Percentiles rank a stretch among this genome's conserved stretches.
Evolutionary conservation across 1,140 invertebrate species (phyloP).

Genomic region (Elymnias hypermnestra): DNA sequence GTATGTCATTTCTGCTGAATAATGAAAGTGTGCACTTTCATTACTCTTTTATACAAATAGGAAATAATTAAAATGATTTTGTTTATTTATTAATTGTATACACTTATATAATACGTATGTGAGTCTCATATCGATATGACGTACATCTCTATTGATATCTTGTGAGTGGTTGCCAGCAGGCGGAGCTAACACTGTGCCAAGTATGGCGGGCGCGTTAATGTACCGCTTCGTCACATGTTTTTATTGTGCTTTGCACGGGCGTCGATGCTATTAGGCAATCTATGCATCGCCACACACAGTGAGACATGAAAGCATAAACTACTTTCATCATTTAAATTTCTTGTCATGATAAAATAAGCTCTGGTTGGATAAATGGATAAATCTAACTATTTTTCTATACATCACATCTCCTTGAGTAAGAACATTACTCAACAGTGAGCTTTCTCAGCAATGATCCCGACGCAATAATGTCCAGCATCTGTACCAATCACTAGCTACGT

Average conservation of each 20-base stretch:
- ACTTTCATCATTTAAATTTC: neutral
- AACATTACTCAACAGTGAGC: no score
- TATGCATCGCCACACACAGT: slow-evolving; percentile 52
- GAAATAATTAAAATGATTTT: no score
- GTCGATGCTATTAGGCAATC: slow-evolving; percentile 48
- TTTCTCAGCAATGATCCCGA: no score
- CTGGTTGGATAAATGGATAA: no score
- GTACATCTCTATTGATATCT: slow-evolving; percentile 56
- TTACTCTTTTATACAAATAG: no score
- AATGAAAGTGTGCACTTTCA: no score
- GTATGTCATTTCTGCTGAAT: no score
- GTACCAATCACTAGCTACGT: no score
- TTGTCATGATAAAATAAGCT: no score
- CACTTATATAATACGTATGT: neutral
- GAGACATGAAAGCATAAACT: slow-evolving; percentile 5
- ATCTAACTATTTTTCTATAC: no score
- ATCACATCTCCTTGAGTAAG: no score
- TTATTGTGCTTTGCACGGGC: slow-evolving; percentile 51
- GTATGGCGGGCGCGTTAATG: slow-evolving; percentile 72
- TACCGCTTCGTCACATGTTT: slow-evolving; percentile 54
- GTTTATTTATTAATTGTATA: neutral
- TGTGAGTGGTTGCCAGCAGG: slow-evolving; percentile 48
- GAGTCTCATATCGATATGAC: slow-evolving; percentile 38
- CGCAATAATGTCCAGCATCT: no score
- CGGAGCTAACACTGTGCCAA: slow-evolving; percentile 62